Base-by-base conservation (phyloP, 1,140 invertebrate species). In the Papilio dardanus region DNA sequence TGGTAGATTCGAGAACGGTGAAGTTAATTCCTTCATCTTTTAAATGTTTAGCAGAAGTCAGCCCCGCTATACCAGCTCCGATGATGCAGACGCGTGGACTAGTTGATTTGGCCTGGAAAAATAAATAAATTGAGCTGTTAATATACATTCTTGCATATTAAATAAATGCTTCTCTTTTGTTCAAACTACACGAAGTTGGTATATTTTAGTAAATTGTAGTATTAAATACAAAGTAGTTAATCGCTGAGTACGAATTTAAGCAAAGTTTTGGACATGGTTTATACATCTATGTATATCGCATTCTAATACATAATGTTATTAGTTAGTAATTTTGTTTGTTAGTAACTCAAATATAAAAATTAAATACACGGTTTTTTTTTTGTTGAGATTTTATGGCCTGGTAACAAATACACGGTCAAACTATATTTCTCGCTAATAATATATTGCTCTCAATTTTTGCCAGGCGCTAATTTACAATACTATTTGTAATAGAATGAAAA, bases 61-160 rank as follows among this genome's bases (percentile, higher is more conserved):
- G 58, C 0, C 91, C 91, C 0, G 88, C 84, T 65, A 93, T 76
- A 0, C 91, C 91, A 21, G 90, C 91, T 1, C 91, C 91, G 10
- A 92, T 87, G 1, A 93, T 78, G 68, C 90, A 91, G n/a, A 92
- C 89, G 42, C 87, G 78, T 31, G 69, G 69, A 31, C 42, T 50
- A 33, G 14, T 31, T 71, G 69, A 54, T n/a, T 31, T 71, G 8
- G 42, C 24, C 69, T 71, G 40, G 0, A 68, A 66, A 16, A 68
- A 68, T 8, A 68, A 33, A 16, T 19, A 67, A 19, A 35, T 35
- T 6, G 31, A 37, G n/a, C n/a, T n/a, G n/a, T n/a, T n/a, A n/a
- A n/a, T n/a, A n/a, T n/a, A n/a, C n/a, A n/a, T n/a, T n/a, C n/a
- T n/a, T n/a, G n/a, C n/a, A n/a, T n/a, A n/a, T n/a, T n/a, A n/a